These are phyloP conservation scores for Bagarius yarrelli DNA, from an alignment of 2,113 vertebrate genomes.

Conservation along the genomic window DNA sequence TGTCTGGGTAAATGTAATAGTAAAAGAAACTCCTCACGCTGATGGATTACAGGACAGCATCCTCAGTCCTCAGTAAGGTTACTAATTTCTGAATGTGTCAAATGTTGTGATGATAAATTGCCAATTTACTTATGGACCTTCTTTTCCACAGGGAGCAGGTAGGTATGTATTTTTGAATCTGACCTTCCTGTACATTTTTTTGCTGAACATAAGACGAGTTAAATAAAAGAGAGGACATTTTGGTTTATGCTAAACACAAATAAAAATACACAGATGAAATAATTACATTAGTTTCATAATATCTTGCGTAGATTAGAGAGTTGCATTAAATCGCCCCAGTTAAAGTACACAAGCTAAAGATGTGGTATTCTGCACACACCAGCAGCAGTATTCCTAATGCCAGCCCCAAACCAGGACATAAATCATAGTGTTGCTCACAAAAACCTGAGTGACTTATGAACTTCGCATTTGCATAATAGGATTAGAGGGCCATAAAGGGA, in stretches of 20 bases:
- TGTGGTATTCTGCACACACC: neutral
- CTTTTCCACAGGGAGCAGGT: constrained; percentile 66
- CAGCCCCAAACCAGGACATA: constrained; percentile 55
- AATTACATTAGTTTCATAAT: neutral
- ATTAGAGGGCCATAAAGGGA: constrained; percentile 57
- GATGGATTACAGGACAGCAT: neutral
- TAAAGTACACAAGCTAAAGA: neutral
- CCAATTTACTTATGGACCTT: constrained; percentile 46
- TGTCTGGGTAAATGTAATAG: neutral
- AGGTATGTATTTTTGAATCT: constrained; percentile 59
- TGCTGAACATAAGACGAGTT: neutral
- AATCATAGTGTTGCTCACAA: constrained; percentile 60
- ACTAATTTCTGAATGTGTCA: neutral
- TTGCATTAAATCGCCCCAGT: neutral
- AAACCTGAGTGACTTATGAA: constrained; percentile 64
- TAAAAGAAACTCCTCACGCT: neutral
- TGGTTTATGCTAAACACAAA: no score
- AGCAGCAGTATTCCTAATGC: constrained; percentile 36
- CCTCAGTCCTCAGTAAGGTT: neutral
- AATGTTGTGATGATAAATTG: constrained; percentile 22
- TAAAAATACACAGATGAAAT: neutral
- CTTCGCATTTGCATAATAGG: constrained; percentile 65
- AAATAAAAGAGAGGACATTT: neutral
- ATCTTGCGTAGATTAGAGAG: neutral
- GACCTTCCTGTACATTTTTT: neutral